Percentiles rank a stretch among this genome's conserved stretches.
phyloP scores from a whole-genome alignment of 2,797 vertebrate species.

The Telmatherina bonti region DNA sequence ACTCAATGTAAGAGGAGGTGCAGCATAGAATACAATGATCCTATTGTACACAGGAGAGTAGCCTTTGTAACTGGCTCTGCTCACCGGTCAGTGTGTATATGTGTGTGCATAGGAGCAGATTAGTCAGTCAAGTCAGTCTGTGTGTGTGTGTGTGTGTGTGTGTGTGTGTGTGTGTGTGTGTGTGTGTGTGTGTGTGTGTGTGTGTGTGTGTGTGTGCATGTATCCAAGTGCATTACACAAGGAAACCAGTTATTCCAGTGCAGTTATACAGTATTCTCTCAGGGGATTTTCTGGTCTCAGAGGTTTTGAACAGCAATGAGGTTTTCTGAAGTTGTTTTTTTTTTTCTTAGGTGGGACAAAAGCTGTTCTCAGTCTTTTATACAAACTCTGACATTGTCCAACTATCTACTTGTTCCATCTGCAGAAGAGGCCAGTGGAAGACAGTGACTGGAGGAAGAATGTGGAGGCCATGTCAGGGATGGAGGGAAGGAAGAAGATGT shows the following conservation, averaged over 20 bases:
- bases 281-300: constrained; percentile 39
- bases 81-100: constrained; percentile 40
- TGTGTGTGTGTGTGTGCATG: neutral
- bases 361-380: neutral
- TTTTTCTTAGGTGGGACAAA: constrained; percentile 16
- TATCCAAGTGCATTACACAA: constrained; percentile 11
- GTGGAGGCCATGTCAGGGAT: constrained; percentile 98
- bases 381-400: neutral
- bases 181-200: neutral
- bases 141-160: constrained; percentile 7
- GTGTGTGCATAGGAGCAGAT: constrained; percentile 23
- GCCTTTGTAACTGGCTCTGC: constrained; percentile 50
- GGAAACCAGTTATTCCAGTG: constrained; percentile 62
- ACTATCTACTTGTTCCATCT: constrained; percentile 13
- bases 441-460: constrained; percentile 97
- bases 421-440: constrained; percentile 90
- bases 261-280: constrained; percentile 10
- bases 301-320: constrained; percentile 34
- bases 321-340: constrained; percentile 12
- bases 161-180: neutral
- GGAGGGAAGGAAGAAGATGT: constrained; percentile 98
- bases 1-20: constrained; percentile 23
- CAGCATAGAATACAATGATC: constrained; percentile 62
- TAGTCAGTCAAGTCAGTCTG: neutral
- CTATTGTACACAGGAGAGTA: constrained; percentile 57